phyloP scores from a whole-genome alignment of 37 sponge, comb jelly and placozoan genomes.

The Ianthella basta region DNA sequence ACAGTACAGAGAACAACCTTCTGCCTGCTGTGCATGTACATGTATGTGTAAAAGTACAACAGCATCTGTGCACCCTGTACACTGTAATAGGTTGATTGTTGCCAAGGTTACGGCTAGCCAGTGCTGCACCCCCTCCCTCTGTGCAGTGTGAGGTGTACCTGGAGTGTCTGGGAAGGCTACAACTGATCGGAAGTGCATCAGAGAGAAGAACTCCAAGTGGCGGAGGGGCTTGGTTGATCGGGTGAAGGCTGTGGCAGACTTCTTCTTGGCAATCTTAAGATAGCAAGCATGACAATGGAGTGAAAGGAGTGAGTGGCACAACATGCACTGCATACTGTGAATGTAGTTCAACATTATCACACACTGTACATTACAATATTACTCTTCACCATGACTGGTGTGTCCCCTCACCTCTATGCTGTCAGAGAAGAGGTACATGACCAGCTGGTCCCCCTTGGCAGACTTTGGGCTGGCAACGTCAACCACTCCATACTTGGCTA shows the following conservation, averaged over 20 bases:
- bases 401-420: slow-evolving; percentile 86
- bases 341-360: neutral
- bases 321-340: neutral
- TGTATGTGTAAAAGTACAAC: no score
- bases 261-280: slow-evolving; percentile 69
- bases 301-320: neutral
- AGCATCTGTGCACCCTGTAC: no score
- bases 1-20: no score
- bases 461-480: slow-evolving; percentile 56
- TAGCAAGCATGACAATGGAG: no score
- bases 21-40: no score
- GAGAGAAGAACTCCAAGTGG: slow-evolving; percentile 70
- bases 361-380: neutral
- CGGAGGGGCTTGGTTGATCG: slow-evolving; percentile 43
- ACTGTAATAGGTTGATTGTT: no score
- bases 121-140: neutral
- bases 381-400: no score
- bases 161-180: slow-evolving; percentile 60
- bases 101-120: no score
- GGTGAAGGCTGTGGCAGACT: slow-evolving; percentile 16
- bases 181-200: slow-evolving; percentile 51
- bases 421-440: slow-evolving; percentile 82
- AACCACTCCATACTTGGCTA: slow-evolving; percentile 63
- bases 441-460: slow-evolving; percentile 36
- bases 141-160: slow-evolving; percentile 34